These are phyloP conservation scores for Drosophila jambulina DNA, from an alignment of 1,140 invertebrate species.

Conservation along the genomic window DNA sequence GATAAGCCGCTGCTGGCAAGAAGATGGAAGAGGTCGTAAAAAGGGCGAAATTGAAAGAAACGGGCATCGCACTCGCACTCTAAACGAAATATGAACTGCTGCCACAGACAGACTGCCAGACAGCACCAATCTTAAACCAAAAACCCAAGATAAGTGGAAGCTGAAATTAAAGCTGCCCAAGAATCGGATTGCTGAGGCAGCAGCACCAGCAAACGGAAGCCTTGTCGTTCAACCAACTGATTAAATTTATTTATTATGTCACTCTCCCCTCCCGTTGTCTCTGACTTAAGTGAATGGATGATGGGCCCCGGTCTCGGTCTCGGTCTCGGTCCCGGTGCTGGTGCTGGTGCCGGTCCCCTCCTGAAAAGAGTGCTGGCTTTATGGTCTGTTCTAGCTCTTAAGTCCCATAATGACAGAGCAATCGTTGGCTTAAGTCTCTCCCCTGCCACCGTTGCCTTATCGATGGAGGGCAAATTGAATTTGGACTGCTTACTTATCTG, in stretches of 20 bases:
- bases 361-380: constrained; percentile 14
- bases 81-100: constrained; percentile 22
- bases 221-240: constrained; percentile 49
- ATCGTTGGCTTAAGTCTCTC: constrained; percentile 25
- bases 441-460: constrained; percentile 10
- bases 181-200: constrained; percentile 33
- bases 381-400: constrained; percentile 51
- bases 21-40: constrained; percentile 10
- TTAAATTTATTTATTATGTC: constrained; percentile 78
- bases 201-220: constrained; percentile 27
- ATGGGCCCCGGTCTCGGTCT: neutral
- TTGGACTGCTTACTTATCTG: constrained; percentile 39
- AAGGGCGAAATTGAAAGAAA: constrained; percentile 28
- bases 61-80: neutral
- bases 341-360: constrained; percentile 3
- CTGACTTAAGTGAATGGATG: constrained; percentile 8
- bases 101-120: constrained; percentile 9
- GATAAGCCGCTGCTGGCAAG: constrained; percentile 31
- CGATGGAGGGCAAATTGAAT: constrained; percentile 60
- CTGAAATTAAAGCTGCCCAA: constrained; percentile 39
- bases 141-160: constrained; percentile 41
- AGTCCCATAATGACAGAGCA: constrained; percentile 53
- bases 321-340: neutral
- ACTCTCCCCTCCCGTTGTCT: constrained; percentile 17
- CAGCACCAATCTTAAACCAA: constrained; percentile 14